Percentiles rank a stretch among this genome's conserved stretches.
phyloP scores from a whole-genome alignment of 2,797 vertebrate genomes.

The Acanthopagrus latus region DNA sequence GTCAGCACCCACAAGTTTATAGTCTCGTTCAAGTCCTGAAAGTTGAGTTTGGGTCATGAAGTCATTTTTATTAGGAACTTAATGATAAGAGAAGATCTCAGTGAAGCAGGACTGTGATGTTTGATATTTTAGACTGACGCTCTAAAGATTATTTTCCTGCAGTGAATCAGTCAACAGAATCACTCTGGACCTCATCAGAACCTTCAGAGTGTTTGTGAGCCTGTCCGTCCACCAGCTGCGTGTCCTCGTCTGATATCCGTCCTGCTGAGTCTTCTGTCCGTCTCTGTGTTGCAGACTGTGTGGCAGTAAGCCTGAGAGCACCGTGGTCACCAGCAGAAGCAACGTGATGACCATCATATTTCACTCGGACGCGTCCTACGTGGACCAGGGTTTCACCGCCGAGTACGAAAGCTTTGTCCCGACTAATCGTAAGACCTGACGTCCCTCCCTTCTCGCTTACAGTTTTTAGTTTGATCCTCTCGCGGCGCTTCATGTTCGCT shows the following conservation, averaged over 20 bases:
- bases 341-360: slow-evolving; percentile 86
- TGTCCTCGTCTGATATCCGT: neutral
- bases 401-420: slow-evolving; percentile 90
- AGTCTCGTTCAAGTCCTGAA: too few species aligned
- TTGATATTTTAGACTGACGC: neutral
- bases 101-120: neutral
- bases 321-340: slow-evolving; percentile 81
- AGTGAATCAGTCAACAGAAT: neutral
- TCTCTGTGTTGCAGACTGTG: slow-evolving; percentile 85
- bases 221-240: neutral
- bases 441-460: neutral
- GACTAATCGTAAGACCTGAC: slow-evolving; percentile 86
- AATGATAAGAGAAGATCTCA: neutral
- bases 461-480: neutral
- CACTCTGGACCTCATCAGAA: neutral
- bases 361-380: slow-evolving; percentile 88
- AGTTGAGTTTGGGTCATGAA: too few species aligned
- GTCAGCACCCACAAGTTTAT: too few species aligned
- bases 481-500: too few species aligned
- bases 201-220: neutral
- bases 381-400: slow-evolving; percentile 89
- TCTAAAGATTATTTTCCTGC: too few species aligned
- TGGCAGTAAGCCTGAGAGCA: slow-evolving; percentile 75
- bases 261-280: neutral
- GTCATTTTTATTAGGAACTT: neutral